Base-by-base conservation (phyloP, 1,140 invertebrate genomes). In the Campoletis sonorensis region DNA sequence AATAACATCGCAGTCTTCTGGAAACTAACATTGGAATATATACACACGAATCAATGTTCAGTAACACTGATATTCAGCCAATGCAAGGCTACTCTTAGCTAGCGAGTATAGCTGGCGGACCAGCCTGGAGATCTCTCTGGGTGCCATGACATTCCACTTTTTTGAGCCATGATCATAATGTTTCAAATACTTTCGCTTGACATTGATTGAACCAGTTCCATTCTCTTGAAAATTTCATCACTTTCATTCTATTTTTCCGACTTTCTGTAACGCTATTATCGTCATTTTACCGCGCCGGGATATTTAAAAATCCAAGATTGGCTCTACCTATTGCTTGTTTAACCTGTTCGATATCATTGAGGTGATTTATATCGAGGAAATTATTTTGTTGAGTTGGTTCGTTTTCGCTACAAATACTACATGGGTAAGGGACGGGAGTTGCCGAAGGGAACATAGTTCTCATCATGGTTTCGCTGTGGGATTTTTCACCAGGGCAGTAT, bases 371-470 rank as follows among this genome's bases (percentile, higher is more conserved):
- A 30, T 87, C 82, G 23, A 86, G 64, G 67, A 82, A 67, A 81
- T 84, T 82, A 71, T 83, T 86, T 21, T 77, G 81, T 27, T 84
- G n/a, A 16, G 79, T 61, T 40, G 71, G 77, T 64, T 68, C 80
- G 27, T 77, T 79, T 21, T 84, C 58, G 67, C 73, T 80, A 68
- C 87, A 88, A 37, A 83, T 82, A n/a, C 86, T 79, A 84, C 89
- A 90, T 30, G 87, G 84, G 33, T 91, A 90, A 5, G 91, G 91
- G 1, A 93, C 89, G 23, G 93, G 89, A n/a, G 92, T 92, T 1
- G 93, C 93, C 15, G 91, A 90, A 3, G 94, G 93, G 87, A 94
- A 94, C 73, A 93, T 93, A 58, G 92, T 89, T 83, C 92, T 91
- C 58, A 93, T 92, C 33, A 81, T 80, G 76, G 87, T 90, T 78